Conservation (phyloP, 2,797 vertebrate species). For the Sphenodon punctatus region DNA sequence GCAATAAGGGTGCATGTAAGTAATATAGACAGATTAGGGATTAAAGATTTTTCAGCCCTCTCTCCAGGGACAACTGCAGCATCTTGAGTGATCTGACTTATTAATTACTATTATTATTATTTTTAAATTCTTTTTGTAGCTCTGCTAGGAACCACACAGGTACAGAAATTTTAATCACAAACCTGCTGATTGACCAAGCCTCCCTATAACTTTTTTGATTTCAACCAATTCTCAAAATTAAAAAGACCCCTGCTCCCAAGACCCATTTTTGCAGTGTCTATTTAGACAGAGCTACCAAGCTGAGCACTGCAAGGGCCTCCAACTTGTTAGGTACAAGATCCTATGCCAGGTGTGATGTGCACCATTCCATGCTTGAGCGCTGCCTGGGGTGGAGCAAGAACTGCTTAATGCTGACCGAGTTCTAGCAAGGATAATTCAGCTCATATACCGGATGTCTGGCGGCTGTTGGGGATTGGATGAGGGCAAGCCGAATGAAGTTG, state of each 20-base stretch:
- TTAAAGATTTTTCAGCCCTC: too few relatives aligned
- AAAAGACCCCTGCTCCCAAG: fast-evolving
- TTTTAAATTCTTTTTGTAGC: not conserved
- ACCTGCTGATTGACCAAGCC: not conserved
- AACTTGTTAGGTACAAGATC: not conserved
- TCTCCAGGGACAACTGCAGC: fast-evolving
- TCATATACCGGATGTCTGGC: too few relatives aligned
- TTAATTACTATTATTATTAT: too few relatives aligned
- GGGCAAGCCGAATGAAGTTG: too few relatives aligned
- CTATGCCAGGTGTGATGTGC: not conserved
- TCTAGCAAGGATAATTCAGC: not conserved
- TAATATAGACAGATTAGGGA: too few relatives aligned
- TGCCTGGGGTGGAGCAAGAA: fast-evolving
- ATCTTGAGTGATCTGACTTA: not conserved
- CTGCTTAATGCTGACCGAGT: not conserved
- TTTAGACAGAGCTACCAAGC: not conserved
- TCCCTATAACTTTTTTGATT: fast-evolving
- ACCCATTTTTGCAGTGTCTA: not conserved
- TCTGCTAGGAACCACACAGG: fast-evolving
- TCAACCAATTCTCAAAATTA: fast-evolving
- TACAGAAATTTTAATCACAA: not conserved
- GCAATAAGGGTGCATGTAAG: too few relatives aligned
- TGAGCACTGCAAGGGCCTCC: fast-evolving
- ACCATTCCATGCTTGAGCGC: not conserved
- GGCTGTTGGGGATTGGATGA: too few relatives aligned